Evolutionary conservation across 2,888 invertebrate species (phyloP), one percentile per base, ranked within the genome.

Genomic region (Oscheius sp.): DNA sequence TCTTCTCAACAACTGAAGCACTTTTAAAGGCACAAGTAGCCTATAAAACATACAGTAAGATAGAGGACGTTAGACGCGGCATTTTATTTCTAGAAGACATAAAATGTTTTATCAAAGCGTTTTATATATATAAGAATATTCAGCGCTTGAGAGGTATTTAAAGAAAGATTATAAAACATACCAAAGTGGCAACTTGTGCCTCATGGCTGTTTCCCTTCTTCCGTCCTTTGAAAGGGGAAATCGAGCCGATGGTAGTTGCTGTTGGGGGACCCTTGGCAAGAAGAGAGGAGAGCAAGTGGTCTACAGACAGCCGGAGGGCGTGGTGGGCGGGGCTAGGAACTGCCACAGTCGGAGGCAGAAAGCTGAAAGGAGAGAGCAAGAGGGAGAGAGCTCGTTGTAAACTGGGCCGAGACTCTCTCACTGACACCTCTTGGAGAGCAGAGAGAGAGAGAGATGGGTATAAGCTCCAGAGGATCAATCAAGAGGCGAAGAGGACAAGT

Each of bases 171-270:
- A n/a, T 25, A 15, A 2, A 15, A 64, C 64, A 12, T 64, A 64
- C 64, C 64, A 64, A 34, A 64, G 37, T 33, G 64, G 64, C 48
- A 64, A 33, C 48, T 50, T 64, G 64, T 64, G 64, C 64, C 64
- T 48, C 64, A 64, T 64, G 50, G 37, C n/a, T 48, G 33, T 4
- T 15, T 23, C 25, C 37, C 55, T 34, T 55, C 55, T 37, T 23
- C 29, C 10, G n/a, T 6, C 42, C 42, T 12, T 3, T n/a, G 6
- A 27, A 6, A 27, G 52, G 29, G 52, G 29, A 3, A 15, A 10
- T 15, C 52, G 46, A 48, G 25, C 12, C 48, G 3, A 25, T 20
- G 17, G 48, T 23, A 23, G 48, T 23, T 48, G 52, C 27, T 23
- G 52, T n/a, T 52, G 29, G 42, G 4, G 42, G 25, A 23, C 57